Evolutionary conservation across 2,797 vertebrate genomes (phyloP).

Genomic region (Cyprinella venusta): DNA sequence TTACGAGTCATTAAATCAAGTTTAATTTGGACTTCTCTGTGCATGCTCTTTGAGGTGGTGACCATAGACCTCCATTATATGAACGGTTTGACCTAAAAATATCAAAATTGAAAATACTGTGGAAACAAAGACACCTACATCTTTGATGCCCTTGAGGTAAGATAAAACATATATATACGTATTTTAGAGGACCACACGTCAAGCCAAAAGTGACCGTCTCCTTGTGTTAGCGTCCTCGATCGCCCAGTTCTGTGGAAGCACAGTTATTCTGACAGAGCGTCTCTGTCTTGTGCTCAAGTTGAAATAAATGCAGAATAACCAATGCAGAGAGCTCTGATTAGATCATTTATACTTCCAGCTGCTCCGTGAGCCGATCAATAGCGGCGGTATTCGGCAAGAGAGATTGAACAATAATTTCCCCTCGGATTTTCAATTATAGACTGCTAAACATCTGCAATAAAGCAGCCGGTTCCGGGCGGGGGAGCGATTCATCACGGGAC

Average conservation of each 20-base stretch:
- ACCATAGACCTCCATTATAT: no score
- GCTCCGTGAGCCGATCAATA: conserved; percentile 60
- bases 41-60: no score
- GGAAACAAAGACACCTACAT: no score
- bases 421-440: conserved; percentile 69
- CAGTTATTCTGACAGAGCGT: conserved; percentile 5
- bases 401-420: conserved; percentile 67
- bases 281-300: conserved; percentile 44
- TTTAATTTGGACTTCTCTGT: no score
- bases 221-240: neutral
- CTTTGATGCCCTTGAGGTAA: no score
- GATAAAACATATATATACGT: no score
- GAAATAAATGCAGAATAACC: conserved; percentile 61
- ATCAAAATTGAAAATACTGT: no score
- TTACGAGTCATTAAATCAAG: no score
- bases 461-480: conserved; percentile 41
- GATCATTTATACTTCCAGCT: conserved; percentile 67
- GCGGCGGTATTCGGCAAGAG: conserved; percentile 58
- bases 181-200: no score
- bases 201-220: neutral
- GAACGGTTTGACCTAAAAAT: no score
- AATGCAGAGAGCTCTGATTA: conserved; percentile 54
- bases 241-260: neutral
- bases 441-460: conserved; percentile 70
- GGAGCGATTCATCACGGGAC: conserved; percentile 60